A percentile compares a stretch with the other conserved stretches of the same genome.
phyloP scores from a whole-genome alignment of 2,888 invertebrate species.

The Torymus texanus region DNA sequence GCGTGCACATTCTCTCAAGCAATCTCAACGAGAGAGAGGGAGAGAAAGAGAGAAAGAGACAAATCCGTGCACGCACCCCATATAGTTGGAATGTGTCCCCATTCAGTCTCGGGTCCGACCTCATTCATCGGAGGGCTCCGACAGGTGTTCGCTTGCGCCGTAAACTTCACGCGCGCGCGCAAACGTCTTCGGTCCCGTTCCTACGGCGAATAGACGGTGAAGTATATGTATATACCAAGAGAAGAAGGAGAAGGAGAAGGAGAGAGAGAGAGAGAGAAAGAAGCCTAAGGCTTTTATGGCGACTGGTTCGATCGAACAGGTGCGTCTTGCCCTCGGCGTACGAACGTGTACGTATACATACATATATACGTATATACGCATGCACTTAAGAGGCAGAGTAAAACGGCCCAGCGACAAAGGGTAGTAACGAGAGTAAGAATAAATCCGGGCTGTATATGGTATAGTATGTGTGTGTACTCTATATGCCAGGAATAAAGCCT shows the following conservation, averaged over 20 bases:
- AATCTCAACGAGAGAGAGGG: slow-evolving; percentile 4
- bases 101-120: slow-evolving; percentile 39
- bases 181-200: slow-evolving; percentile 15
- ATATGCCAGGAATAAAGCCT: slow-evolving; percentile 24
- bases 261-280: slow-evolving; percentile 64
- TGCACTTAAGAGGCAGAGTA: background rate
- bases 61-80: slow-evolving; percentile 29
- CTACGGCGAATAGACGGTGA: slow-evolving; percentile 28
- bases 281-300: slow-evolving; percentile 66
- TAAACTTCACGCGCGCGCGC: slow-evolving; percentile 42
- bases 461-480: too few species aligned
- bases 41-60: background rate
- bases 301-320: slow-evolving; percentile 69
- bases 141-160: slow-evolving; percentile 46
- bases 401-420: slow-evolving; percentile 58
- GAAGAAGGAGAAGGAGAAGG: slow-evolving; percentile 31
- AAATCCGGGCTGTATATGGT: slow-evolving; percentile 25
- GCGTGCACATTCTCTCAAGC: background rate
- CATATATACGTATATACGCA: too few species aligned
- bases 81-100: slow-evolving; percentile 54
- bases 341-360: slow-evolving; percentile 11
- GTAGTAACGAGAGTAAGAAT: slow-evolving; percentile 55
- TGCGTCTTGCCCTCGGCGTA: slow-evolving; percentile 56
- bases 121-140: slow-evolving; percentile 43
- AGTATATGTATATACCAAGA: slow-evolving; percentile 59